Conservation (phyloP, 2,797 vertebrate species). For the Sciaenops ocellatus region DNA sequence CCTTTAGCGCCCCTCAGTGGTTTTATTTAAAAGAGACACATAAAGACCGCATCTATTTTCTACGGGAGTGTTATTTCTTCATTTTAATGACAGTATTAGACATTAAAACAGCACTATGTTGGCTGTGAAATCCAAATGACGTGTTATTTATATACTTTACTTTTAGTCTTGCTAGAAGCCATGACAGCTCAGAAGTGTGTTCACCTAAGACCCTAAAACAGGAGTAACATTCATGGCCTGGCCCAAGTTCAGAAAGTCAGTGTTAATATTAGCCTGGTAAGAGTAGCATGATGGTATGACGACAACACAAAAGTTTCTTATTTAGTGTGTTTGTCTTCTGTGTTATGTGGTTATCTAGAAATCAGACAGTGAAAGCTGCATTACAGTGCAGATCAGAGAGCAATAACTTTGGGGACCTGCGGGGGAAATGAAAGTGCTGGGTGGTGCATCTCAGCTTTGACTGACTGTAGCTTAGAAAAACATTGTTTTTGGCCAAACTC, state of each 20-base stretch:
- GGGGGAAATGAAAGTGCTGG: conserved; percentile 68
- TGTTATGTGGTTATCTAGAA: conserved; percentile 13
- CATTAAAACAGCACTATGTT: not conserved
- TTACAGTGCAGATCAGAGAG: conserved; percentile 48
- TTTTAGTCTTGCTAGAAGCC: not conserved
- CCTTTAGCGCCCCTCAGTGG: not conserved
- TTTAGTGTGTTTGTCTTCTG: conserved; percentile 2
- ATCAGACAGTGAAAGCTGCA: conserved; percentile 27
- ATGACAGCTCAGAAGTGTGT: not conserved
- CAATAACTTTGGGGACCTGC: conserved; percentile 53
- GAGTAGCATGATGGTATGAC: not conserved
- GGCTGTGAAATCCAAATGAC: not conserved
- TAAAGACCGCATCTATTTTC: not conserved
- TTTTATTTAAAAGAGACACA: not conserved
- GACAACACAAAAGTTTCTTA: not conserved
- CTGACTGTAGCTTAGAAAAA: conserved; percentile 53
- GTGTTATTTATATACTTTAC: not conserved
- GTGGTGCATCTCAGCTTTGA: conserved; percentile 35
- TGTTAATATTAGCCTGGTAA: not conserved
- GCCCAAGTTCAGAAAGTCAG: not conserved
- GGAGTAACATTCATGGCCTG: not conserved
- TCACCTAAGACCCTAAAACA: not conserved
- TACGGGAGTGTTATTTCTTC: not conserved
- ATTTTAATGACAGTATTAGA: not conserved
- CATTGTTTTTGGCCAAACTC: conserved; percentile 64